Base-by-base conservation (phyloP, 2,888 invertebrate species). In the Melanchra persicariae region DNA sequence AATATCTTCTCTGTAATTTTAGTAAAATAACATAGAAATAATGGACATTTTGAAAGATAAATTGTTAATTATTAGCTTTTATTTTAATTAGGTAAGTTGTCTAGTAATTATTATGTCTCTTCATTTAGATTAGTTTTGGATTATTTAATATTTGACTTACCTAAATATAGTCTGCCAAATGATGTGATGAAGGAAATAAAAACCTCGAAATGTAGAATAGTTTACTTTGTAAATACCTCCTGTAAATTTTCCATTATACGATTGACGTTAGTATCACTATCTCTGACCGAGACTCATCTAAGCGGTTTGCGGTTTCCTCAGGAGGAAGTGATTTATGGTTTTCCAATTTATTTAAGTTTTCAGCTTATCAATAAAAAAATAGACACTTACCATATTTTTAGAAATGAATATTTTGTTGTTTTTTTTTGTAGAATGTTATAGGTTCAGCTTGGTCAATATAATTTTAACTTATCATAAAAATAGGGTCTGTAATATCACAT, bases 261-360 rank as follows among this genome's bases (percentile, higher is more conserved):
- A 22, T 40, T 70, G 45, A 54, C 17, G 61, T 51, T 49, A n/a
- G 59, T 69, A 17, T 12, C 30, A 12, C 6, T 37, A 60, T 22
- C 9, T n/a, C 34, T 45, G 15, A 45, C 19, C 9, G n/a, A 70
- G 8, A 37, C 12, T 45, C 34, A 19, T 70, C n/a, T n/a, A 37
- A 40, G 45, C n/a, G 70, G 37, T 70, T 54, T 1, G 62, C 26
- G 45, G 52, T 70, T 71, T 61, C 26, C 52, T 47, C 55, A 19
- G 15, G 37, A 69, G 15, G 37, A 61, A 26, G 19, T 30, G 19
- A 37, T 62, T 52, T 37, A 40, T 37, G 26, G 47, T 17, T 34
- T 34, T 4, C 10, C 15, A n/a, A 19, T 52, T 52, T 68, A 34
- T 34, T 52, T 52, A 12, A 17, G 26, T 19, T 37, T 67, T 51